Evolutionary conservation across 2,113 vertebrate genomes (phyloP), one percentile per base, ranked within the genome.

Genomic region (Thalassarche chlororhynchos): DNA sequence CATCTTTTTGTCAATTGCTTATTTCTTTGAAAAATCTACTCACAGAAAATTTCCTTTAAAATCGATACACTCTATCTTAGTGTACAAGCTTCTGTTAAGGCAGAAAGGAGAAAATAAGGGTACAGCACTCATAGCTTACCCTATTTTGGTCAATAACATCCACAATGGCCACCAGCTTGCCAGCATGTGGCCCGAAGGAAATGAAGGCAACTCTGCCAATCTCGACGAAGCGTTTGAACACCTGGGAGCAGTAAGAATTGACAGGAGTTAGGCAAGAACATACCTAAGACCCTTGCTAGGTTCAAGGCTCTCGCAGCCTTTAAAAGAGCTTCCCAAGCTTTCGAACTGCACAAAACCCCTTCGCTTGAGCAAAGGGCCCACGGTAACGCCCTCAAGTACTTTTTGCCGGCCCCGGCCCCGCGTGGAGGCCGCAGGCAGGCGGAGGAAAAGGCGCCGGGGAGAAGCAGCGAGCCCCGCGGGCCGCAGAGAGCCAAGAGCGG

Each of bases 121-220:
- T 1, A 1, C 5, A 32, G 34, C 6, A 3, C 40, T 10, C 52
- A 23, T 1, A 28, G 47, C 98, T 97, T 95, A 99, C 99, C 98
- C 99, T 98, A 3, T 99, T 99, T 93, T 99, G 99, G 96, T 99
- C 99, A 62, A 99, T 99, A n/a, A 99, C 99, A 95, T 99, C 99
- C 20, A 99, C 98, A 14, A 99, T 99, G 44, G 99, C 98, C 95
- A 99, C 99, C 97, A 99, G 98, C 96, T 99, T 99, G 93, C 99
- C 99, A 19, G 98, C 99, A 71, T 99, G 98, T 3, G 99, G 99
- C 64, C 99, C 99, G 9, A 99, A 99, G 64, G 99, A 98, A 78
- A 99, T 32, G 60, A 99, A 99, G 97, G 99, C 99, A 70, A 99
- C 98, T 24, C 99, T 98, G 98, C 99, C 99, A 5, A 99, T 99